These are phyloP conservation scores for Climacteris rufus DNA, from an alignment of 2,113 vertebrate species.

Conservation along the genomic window DNA sequence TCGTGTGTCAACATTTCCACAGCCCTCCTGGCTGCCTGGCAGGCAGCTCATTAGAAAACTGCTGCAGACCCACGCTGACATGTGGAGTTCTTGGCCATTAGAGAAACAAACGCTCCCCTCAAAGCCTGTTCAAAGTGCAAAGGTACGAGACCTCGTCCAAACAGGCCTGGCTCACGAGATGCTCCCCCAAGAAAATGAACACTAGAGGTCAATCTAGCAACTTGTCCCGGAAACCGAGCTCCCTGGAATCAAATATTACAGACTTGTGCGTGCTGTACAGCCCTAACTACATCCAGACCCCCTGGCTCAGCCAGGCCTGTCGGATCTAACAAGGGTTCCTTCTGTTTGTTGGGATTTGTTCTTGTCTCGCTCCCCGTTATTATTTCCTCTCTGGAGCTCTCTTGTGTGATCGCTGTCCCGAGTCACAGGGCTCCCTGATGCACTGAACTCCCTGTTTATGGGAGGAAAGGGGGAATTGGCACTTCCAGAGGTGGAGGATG, in stretches of 20 bases:
- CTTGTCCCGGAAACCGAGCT: conserved; percentile 27
- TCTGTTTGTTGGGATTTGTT: conserved; percentile 1
- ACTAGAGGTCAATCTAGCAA: conserved; percentile 59
- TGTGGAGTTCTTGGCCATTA: background rate
- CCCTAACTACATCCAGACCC: conserved; percentile 48
- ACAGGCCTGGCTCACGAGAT: background rate
- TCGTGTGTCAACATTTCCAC: conserved; percentile 8
- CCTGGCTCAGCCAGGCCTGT: background rate
- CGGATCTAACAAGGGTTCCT: background rate
- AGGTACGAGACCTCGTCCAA: background rate
- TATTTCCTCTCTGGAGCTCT: background rate
- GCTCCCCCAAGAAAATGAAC: conserved; percentile 23
- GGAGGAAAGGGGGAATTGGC: background rate
- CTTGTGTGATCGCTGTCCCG: rapidly evolving
- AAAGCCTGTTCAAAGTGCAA: background rate
- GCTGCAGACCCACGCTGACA: background rate
- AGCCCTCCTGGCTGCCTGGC: background rate
- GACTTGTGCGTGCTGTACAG: background rate
- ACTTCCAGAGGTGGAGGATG: background rate
- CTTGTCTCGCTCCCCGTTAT: conserved; percentile 12
- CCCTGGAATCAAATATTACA: conserved; percentile 34
- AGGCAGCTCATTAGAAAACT: background rate
- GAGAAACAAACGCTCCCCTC: background rate
- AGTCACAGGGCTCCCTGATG: background rate
- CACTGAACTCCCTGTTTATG: background rate